Percentiles rank a stretch among this genome's conserved stretches.
Evolutionary conservation across 1,140 invertebrate species (phyloP).

Genomic region (Dufourea novaeangliae): DNA sequence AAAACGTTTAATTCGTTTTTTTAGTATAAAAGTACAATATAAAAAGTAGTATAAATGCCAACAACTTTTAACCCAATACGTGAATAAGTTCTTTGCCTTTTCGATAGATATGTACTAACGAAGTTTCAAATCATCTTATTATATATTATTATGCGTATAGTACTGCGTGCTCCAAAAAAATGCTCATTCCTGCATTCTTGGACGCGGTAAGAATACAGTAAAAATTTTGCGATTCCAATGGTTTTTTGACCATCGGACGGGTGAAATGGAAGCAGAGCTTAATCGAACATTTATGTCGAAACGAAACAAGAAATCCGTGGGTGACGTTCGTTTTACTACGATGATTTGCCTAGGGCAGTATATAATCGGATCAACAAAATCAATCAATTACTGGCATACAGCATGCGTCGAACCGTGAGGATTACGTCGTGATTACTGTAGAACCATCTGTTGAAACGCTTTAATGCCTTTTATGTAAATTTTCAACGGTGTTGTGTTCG

Average conservation of each 20-base stretch:
- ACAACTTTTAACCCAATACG: too few relatives aligned
- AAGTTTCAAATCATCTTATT: not conserved
- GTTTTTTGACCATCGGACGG: not conserved
- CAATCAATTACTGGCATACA: conserved; percentile 62
- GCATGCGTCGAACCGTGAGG: conserved; percentile 57
- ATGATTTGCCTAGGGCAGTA: conserved; percentile 62
- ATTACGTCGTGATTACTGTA: conserved; percentile 63
- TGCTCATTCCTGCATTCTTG: not conserved
- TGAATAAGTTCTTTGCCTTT: not conserved
- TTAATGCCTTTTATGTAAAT: conserved; percentile 68
- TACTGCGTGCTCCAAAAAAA: not conserved
- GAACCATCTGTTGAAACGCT: conserved; percentile 65
- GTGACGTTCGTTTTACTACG: conserved; percentile 55
- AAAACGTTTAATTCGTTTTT: too few relatives aligned
- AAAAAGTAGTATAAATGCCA: too few relatives aligned
- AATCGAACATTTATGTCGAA: conserved; percentile 23
- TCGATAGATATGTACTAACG: not conserved
- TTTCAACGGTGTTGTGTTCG: conserved; percentile 55
- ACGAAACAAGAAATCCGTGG: conserved; percentile 51
- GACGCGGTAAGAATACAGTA: not conserved
- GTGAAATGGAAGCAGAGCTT: not conserved
- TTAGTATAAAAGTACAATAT: too few relatives aligned
- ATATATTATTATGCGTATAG: too few relatives aligned
- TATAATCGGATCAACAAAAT: conserved; percentile 69
- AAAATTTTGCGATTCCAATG: not conserved